Evolutionary conservation across 2,888 invertebrate genomes (phyloP), one percentile per base, ranked within the genome.

Genomic region (Phalera bucephala): DNA sequence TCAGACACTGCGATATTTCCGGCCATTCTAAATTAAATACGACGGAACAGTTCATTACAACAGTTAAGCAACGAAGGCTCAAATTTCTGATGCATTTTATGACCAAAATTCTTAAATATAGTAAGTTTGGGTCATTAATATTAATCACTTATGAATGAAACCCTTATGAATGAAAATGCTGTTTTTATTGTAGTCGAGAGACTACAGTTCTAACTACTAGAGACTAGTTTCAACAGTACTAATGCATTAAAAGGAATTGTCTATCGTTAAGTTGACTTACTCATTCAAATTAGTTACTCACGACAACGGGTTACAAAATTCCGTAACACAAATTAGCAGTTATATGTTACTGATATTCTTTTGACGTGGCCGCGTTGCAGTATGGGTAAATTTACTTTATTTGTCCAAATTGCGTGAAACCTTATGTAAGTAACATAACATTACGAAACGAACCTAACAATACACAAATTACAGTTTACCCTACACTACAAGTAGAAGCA

Each of bases 1-100:
- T 55, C 39, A 61, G 15, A n/a, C 52, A 56, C 45, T 48, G 40
- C 45, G 52, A 48, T 69, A 66, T 67, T 71, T 70, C 72, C 72
- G 69, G 68, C 52, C 56, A 58, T 53, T 59, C 62, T 61, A 64
- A 71, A 67, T 67, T 56, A 65, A 60, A 67, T 55, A 41, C 44
- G 46, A 51, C 42, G 29, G 36, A 40, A 47, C 48, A 37, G 41
- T 55, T 45, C 40, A 45, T 43, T 53, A 49, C 32, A 36, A 43
- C 36, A 40, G 40, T 9, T 46, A 40, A 36, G 30, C 37, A 39
- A 28, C 36, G 23, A 33, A 33, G 35, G 32, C 39, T 38, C 20
- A 21, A 6, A 12, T 20, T 27, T 28, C 31, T 14, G 33, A 10
- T 19, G 29, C 31, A 22, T 22, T 22, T 10, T 9, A 21, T n/a